phyloP scores from a whole-genome alignment of 2,888 invertebrate species.

The Galerucella nymphaeae region DNA sequence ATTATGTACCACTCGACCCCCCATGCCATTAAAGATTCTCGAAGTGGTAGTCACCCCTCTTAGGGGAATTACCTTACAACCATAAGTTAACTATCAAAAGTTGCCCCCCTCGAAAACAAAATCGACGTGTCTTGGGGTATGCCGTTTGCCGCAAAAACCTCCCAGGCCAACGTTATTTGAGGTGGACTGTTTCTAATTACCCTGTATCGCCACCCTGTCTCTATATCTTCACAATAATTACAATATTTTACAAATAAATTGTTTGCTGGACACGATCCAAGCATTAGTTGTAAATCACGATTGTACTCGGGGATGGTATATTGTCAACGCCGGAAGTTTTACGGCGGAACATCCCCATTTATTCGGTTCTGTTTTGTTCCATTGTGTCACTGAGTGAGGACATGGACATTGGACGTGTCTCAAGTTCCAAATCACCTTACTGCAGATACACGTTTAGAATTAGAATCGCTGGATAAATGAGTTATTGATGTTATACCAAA shows the following conservation, averaged over 20 bases:
- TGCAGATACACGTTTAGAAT: background rate
- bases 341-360: background rate
- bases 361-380: background rate
- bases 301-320: background rate
- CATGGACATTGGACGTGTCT: constrained; percentile 4
- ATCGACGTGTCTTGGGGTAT: too few relatives aligned
- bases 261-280: background rate
- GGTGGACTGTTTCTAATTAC: too few relatives aligned
- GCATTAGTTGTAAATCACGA: background rate
- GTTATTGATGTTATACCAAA: constrained; percentile 1
- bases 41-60: too few relatives aligned
- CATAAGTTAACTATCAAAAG: too few relatives aligned
- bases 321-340: constrained; percentile 3
- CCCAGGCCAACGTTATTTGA: too few relatives aligned
- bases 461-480: background rate
- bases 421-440: background rate
- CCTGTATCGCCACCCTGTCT: too few relatives aligned
- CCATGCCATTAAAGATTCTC: too few relatives aligned
- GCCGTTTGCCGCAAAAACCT: too few relatives aligned
- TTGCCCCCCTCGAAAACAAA: too few relatives aligned
- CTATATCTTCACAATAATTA: background rate
- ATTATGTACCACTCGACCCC: too few relatives aligned
- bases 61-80: too few relatives aligned
- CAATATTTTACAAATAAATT: background rate
- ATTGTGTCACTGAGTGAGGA: constrained; percentile 1